Percentiles rank a stretch among this genome's conserved stretches.
Conservation (phyloP, 2,888 invertebrate species). For the Lasius platythorax region DNA sequence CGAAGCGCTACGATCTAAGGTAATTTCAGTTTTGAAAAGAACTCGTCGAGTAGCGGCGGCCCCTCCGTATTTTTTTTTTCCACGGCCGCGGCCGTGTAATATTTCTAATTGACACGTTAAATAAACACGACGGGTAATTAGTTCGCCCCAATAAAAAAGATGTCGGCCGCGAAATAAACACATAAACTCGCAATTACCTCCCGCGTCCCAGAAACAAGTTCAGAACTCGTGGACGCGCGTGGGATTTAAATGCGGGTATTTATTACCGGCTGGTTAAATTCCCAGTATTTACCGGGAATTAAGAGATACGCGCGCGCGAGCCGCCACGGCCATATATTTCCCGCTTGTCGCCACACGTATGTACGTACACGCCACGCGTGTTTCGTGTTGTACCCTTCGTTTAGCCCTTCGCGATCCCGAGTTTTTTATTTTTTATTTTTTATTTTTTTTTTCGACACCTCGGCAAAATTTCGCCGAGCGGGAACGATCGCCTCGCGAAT, state of each 20-base stretch:
- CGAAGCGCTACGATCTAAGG: not conserved
- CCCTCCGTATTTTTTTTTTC: not conserved
- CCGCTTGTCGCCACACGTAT: slow-evolving; percentile 44
- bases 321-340: slow-evolving; percentile 49
- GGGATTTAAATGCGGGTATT: slow-evolving; percentile 57
- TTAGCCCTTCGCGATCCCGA: slow-evolving; percentile 27
- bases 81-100: slow-evolving; percentile 1
- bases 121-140: slow-evolving; percentile 53
- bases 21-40: slow-evolving; percentile 29
- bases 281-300: slow-evolving; percentile 57
- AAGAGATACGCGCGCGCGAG: slow-evolving; percentile 49
- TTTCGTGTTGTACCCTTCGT: not conserved
- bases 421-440: not conserved
- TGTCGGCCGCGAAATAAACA: slow-evolving; percentile 32
- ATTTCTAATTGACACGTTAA: slow-evolving; percentile 54
- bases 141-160: slow-evolving; percentile 46
- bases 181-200: slow-evolving; percentile 53
- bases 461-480: slow-evolving; percentile 13
- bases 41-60: not conserved
- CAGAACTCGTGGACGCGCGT: slow-evolving; percentile 51
- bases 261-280: slow-evolving; percentile 56
- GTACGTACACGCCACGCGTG: slow-evolving; percentile 45
- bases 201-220: slow-evolving; percentile 55
- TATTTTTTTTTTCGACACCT: slow-evolving; percentile 30
- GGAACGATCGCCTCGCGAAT: slow-evolving; percentile 16